Evolutionary conservation across 2,797 vertebrate genomes (phyloP).

Genomic region (Fundulus diaphanus): DNA sequence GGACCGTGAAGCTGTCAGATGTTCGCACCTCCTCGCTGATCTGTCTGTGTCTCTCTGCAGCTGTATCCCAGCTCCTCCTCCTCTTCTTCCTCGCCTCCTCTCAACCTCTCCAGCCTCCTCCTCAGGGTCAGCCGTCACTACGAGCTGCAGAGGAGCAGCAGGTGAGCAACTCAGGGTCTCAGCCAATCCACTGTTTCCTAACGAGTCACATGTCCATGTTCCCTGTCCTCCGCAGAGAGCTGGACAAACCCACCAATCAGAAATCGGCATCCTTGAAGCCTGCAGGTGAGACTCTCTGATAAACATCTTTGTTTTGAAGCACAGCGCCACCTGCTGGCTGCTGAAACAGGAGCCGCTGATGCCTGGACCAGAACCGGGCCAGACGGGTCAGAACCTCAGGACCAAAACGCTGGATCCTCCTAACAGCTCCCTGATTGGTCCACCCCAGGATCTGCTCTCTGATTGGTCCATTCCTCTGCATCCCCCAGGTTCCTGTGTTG

Average conservation of each 20-base stretch:
- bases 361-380: too few relatives aligned
- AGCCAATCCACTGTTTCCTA: background rate
- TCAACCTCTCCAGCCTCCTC: constrained; percentile 52
- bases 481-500: constrained; percentile 79
- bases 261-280: constrained; percentile 17
- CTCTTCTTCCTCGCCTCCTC: constrained; percentile 58
- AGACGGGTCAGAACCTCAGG: background rate
- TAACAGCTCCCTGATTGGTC: background rate
- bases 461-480: constrained; percentile 7
- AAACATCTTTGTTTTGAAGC: background rate
- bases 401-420: background rate
- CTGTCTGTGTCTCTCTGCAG: constrained; percentile 69
- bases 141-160: constrained; percentile 45
- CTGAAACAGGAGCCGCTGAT: too few relatives aligned
- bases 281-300: constrained; percentile 38
- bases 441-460: background rate
- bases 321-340: background rate
- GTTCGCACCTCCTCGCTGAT: background rate
- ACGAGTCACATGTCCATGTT: constrained; percentile 1
- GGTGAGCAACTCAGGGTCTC: constrained; percentile 45
- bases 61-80: constrained; percentile 78
- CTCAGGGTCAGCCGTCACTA: constrained; percentile 52
- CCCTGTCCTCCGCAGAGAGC: constrained; percentile 29
- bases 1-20: background rate
- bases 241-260: constrained; percentile 23